Conservation (phyloP, 2,113 vertebrate genomes). For the Tragelaphus buxtoni region DNA sequence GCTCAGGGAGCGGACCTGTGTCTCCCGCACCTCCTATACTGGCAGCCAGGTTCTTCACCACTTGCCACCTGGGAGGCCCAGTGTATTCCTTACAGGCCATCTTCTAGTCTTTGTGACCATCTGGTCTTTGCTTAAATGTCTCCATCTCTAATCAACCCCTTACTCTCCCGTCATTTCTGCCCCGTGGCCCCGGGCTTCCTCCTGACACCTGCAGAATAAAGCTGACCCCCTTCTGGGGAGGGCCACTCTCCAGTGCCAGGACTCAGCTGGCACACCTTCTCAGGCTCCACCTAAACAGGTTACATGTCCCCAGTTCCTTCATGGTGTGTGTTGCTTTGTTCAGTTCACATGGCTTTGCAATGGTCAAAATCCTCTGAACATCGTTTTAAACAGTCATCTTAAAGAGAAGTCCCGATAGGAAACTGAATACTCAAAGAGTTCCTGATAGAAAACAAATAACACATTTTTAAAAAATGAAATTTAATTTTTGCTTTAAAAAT, state of each 20-base stretch:
- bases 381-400: neutral
- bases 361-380: neutral
- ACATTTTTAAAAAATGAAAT: neutral
- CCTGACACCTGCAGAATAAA: fast-evolving
- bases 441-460: neutral
- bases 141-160: neutral
- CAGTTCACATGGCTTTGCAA: neutral
- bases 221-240: neutral
- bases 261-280: fast-evolving
- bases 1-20: fast-evolving
- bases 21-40: neutral
- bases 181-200: neutral
- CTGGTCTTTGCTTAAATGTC: neutral
- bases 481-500: neutral
- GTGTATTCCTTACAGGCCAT: neutral
- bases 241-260: fast-evolving
- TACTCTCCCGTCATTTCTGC: neutral
- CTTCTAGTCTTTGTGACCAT: neutral
- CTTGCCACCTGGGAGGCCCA: neutral
- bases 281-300: neutral
- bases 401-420: neutral
- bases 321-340: neutral
- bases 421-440: neutral
- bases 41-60: neutral
- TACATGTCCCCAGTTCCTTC: fast-evolving